phyloP scores from a whole-genome alignment of 2,113 vertebrate genomes.

The Montifringilla adamsi region DNA sequence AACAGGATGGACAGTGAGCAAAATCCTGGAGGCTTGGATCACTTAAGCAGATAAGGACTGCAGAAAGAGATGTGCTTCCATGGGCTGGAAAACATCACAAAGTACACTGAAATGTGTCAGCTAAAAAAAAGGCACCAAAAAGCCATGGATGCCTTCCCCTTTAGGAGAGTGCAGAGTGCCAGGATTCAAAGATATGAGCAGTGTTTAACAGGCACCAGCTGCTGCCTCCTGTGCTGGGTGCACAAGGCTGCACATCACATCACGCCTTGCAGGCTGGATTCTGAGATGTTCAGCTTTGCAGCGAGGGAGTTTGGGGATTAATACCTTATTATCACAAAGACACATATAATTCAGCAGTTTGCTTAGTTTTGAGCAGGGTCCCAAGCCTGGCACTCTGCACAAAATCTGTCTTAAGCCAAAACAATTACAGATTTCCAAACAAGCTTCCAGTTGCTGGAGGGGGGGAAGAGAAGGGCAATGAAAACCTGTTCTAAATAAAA shows the following conservation, averaged over 20 bases:
- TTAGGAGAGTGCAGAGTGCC: background rate
- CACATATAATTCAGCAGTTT: background rate
- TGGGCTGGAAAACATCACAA: background rate
- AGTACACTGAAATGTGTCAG: background rate
- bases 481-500: slow-evolving; percentile 8
- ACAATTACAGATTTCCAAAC: background rate
- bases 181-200: background rate
- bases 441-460: background rate
- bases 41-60: background rate
- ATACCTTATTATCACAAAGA: background rate
- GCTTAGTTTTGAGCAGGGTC: background rate
- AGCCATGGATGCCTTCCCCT: background rate
- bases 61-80: background rate
- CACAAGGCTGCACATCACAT: background rate
- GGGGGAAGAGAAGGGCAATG: background rate
- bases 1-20: background rate
- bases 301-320: background rate
- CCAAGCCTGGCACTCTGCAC: background rate
- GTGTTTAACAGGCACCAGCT: background rate
- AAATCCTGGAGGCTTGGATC: background rate
- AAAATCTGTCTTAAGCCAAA: background rate
- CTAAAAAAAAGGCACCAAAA: background rate
- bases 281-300: background rate
- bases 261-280: background rate
- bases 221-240: background rate